Conservation (phyloP, 2,888 invertebrate genomes). For the Aporophyla nigra region DNA sequence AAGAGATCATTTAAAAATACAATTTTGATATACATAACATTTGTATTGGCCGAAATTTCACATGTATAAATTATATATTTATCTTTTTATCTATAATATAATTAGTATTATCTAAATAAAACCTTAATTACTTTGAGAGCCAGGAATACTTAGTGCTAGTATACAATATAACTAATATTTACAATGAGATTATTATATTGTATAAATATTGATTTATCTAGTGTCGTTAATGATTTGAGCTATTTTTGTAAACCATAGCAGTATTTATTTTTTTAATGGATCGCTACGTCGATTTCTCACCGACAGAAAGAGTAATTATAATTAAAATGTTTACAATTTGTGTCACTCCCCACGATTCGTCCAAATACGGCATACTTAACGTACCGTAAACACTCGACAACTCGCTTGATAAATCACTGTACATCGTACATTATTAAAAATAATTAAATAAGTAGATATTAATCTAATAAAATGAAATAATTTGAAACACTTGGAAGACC, state of each 20-base stretch:
- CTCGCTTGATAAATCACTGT: constrained; percentile 77
- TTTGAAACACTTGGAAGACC: constrained; percentile 88
- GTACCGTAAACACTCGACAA: constrained; percentile 71
- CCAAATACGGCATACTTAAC: constrained; percentile 78
- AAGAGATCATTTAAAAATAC: constrained; percentile 91
- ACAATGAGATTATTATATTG: constrained; percentile 88
- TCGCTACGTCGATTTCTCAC: constrained; percentile 73
- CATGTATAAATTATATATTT: constrained; percentile 84
- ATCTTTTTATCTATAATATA: constrained; percentile 76
- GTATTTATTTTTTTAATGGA: constrained; percentile 68
- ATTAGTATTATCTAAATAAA: constrained; percentile 86
- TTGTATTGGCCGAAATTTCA: constrained; percentile 89
- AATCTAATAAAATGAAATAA: constrained; percentile 81
- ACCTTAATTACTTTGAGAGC: constrained; percentile 91
- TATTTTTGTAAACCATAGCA: constrained; percentile 80
- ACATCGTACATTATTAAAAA: constrained; percentile 78
- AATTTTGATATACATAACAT: constrained; percentile 89
- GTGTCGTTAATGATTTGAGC: constrained; percentile 89
- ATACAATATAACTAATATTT: constrained; percentile 86
- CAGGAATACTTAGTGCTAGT: constrained; percentile 88
- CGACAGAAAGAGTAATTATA: constrained; percentile 66
- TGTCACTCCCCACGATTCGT: constrained; percentile 67
- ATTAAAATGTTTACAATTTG: constrained; percentile 69
- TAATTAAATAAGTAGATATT: constrained; percentile 82
- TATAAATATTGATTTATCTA: constrained; percentile 88